These are phyloP conservation scores for Eremophila alpestris DNA, from an alignment of 2,797 vertebrate species.

Conservation along the genomic window DNA sequence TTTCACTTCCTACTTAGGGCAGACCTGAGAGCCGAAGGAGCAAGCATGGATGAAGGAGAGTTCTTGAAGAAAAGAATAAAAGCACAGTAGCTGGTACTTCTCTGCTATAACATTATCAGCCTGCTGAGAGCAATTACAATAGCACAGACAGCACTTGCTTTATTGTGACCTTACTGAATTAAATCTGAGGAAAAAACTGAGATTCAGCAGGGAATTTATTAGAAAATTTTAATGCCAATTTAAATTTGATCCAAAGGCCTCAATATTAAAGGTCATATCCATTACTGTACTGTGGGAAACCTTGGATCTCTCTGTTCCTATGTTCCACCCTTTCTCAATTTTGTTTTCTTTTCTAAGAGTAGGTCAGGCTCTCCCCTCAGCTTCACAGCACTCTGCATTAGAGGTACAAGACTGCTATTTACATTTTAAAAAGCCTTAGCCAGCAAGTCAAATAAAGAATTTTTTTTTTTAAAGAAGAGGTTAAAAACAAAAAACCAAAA, in stretches of 20 bases:
- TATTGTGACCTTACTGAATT: conserved; percentile 74
- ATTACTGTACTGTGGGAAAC: conserved; percentile 52
- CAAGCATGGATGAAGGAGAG: not conserved
- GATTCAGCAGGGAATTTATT: conserved; percentile 73
- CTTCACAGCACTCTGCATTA: not conserved
- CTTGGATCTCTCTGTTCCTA: conserved; percentile 13
- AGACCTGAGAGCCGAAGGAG: not conserved
- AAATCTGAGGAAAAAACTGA: conserved; percentile 31
- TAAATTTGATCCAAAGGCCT: conserved; percentile 66
- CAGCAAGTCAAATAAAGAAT: conserved; percentile 10
- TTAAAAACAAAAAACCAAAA: not conserved
- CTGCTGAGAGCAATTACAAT: conserved; percentile 76
- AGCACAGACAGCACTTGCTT: conserved; percentile 63
- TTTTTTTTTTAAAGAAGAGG: not conserved
- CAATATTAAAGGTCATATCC: conserved; percentile 70
- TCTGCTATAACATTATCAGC: conserved; percentile 62
- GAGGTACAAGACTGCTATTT: not conserved
- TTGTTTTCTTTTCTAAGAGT: not conserved
- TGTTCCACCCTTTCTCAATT: not conserved
- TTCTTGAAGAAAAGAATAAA: conserved; percentile 62
- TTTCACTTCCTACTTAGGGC: not conserved
- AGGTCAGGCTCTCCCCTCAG: conserved; percentile 30
- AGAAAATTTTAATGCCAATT: conserved; percentile 71
- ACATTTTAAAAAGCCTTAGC: conserved; percentile 18
- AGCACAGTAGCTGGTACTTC: conserved; percentile 59